Conservation (phyloP, 2,888 invertebrate genomes). For the Philhelius pedissequus region DNA sequence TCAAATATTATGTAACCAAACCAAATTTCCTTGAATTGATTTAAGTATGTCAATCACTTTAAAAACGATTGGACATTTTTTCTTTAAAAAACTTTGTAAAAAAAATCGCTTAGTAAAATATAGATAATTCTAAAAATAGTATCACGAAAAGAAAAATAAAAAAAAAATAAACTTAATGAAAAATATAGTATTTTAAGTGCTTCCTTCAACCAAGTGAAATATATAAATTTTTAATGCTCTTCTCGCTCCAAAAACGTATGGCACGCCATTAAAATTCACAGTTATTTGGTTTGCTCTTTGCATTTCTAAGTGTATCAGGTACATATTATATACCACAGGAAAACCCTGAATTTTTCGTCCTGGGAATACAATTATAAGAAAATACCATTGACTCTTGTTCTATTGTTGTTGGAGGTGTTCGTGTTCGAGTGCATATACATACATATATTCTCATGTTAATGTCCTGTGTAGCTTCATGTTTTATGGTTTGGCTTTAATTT, state of each 20-base stretch:
- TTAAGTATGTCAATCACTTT: too few species aligned
- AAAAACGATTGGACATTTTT: too few species aligned
- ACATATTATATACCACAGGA: background rate
- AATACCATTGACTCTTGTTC: background rate
- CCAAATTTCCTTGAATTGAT: too few species aligned
- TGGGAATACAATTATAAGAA: background rate
- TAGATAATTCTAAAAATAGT: background rate
- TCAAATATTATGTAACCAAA: too few species aligned
- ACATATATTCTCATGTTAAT: background rate
- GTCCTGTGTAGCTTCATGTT: background rate
- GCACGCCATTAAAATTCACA: slow-evolving; percentile 43
- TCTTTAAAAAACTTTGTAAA: too few species aligned
- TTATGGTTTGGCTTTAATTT: background rate
- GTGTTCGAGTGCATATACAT: background rate
- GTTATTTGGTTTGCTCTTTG: slow-evolving; percentile 8
- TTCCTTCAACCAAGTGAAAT: slow-evolving; percentile 7
- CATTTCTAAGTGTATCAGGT: background rate
- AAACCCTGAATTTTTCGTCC: background rate
- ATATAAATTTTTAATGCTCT: background rate
- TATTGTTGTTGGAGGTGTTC: background rate
- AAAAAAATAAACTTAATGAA: too few species aligned
- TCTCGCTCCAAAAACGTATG: background rate
- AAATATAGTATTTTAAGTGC: slow-evolving; percentile 38
- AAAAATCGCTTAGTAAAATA: background rate
- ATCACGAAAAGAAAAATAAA: background rate